These are phyloP conservation scores for Actinostola sp. DNA, from an alignment of 92 coral and sea anemone genomes.

Conservation along the genomic window DNA sequence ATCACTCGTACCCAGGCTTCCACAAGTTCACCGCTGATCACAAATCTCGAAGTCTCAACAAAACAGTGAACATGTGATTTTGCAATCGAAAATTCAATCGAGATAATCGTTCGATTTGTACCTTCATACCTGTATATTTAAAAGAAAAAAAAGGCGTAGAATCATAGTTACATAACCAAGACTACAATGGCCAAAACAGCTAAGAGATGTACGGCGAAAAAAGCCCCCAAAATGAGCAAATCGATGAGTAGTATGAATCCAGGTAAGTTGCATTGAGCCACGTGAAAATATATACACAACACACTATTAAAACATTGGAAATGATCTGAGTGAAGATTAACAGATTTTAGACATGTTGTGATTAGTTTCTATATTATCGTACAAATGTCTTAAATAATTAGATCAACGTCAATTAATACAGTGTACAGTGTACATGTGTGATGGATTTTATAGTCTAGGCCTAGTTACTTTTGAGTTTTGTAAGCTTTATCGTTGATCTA, in stretches of 20 bases:
- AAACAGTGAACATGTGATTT: conserved; percentile 15
- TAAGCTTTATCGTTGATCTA: too few species aligned
- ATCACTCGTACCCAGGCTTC: neutral
- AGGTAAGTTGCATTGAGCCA: conserved; percentile 38
- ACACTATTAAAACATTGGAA: neutral
- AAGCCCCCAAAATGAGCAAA: conserved; percentile 43
- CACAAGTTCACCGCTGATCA: conserved; percentile 1
- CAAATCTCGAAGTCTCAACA: conserved; percentile 12
- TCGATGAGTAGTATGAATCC: conserved; percentile 77
- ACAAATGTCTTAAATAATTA: too few species aligned
- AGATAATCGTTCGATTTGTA: neutral
- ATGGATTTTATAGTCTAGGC: too few species aligned
- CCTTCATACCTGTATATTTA: neutral
- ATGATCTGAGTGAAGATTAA: neutral
- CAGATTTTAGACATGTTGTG: neutral
- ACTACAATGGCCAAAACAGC: conserved; percentile 73
- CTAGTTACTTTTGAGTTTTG: too few species aligned
- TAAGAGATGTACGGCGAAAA: conserved; percentile 36
- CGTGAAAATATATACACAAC: neutral
- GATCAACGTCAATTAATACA: too few species aligned
- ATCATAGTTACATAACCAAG: neutral
- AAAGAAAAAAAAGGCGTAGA: neutral
- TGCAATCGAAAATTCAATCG: neutral
- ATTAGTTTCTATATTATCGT: too few species aligned
- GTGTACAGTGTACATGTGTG: too few species aligned